Percentiles rank a stretch among this genome's conserved stretches.
These are phyloP conservation scores for Arvicanthis niloticus DNA, from an alignment of 2,113 vertebrate genomes.

Conservation along the genomic window DNA sequence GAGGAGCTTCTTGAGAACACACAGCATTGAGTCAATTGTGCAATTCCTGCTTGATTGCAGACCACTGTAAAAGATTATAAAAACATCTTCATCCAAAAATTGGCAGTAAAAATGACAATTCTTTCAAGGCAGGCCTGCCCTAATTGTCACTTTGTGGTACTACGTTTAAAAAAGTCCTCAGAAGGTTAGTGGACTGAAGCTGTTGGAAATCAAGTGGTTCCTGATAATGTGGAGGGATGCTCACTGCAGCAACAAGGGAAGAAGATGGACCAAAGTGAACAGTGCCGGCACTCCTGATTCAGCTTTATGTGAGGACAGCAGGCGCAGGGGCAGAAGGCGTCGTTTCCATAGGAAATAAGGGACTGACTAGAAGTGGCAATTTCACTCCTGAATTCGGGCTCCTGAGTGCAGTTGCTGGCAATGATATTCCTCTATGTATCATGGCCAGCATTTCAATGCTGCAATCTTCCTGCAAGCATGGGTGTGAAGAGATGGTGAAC, in stretches of 20 bases:
- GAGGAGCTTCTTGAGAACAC: slow-evolving; percentile 61
- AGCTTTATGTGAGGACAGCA: slow-evolving; percentile 25
- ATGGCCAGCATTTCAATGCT: slow-evolving; percentile 48
- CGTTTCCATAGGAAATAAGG: slow-evolving; percentile 91
- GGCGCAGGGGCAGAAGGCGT: slow-evolving; percentile 61
- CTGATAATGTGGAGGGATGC: slow-evolving; percentile 76
- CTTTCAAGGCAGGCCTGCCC: slow-evolving; percentile 85
- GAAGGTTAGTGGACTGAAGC: slow-evolving; percentile 84
- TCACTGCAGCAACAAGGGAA: slow-evolving; percentile 77
- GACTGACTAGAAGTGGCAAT: slow-evolving; percentile 73
- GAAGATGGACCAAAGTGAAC: slow-evolving; percentile 57
- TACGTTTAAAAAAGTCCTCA: slow-evolving; percentile 86
- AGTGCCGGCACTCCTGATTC: not conserved
- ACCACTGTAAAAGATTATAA: slow-evolving; percentile 87
- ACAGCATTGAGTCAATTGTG: slow-evolving; percentile 74
- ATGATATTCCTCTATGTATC: not conserved
- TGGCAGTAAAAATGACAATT: slow-evolving; percentile 90
- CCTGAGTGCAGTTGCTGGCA: slow-evolving; percentile 66
- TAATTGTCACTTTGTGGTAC: slow-evolving; percentile 85
- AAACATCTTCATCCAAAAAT: slow-evolving; percentile 89
- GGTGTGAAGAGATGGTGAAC: slow-evolving; percentile 46
- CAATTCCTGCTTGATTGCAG: slow-evolving; percentile 77
- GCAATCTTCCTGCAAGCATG: not conserved
- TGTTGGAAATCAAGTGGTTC: slow-evolving; percentile 82
- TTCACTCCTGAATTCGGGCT: slow-evolving; percentile 79